Evolutionary conservation across 2,888 invertebrate genomes (phyloP), one percentile per base, ranked within the genome.

Genomic region (Aproaerema taeniolella): DNA sequence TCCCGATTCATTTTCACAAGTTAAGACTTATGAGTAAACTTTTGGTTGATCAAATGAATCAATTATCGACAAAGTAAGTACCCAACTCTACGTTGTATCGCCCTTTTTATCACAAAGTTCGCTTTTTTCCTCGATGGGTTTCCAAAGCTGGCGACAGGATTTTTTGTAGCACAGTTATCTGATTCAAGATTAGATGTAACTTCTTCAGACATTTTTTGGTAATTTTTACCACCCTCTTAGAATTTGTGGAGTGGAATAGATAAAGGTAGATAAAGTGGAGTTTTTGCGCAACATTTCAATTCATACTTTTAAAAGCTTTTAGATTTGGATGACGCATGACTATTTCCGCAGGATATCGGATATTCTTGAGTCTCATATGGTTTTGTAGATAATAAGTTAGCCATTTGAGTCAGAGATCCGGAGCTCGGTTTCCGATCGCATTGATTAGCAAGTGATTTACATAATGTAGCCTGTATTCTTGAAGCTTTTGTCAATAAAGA

Each of bases 181-280:
- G 67, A 65, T 72, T 59, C 46, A 37, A 77, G 77, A 77, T 79
- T 75, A 77, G 71, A 72, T 76, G 74, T 58, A 64, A 67, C 67
- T 64, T 48, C 50, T 53, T 49, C 43, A 55, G 51, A 49, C 50
- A 50, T 52, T 53, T 53, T 60, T 55, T 51, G 43, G 42, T 47
- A 49, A 44, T 63, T 74, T 68, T 70, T 68, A 32, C 57, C 54
- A 53, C 57, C 54, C 55, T 62, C 61, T 64, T 53, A 61, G 43
- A 15, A 12, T 26, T 28, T 35, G 26, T 16, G 7, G 10, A n/a
- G 5, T 31, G 15, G 9, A 17, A 49, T 49, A 56, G 53, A 52
- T 49, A 55, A 53, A 46, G 31, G 34, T 35, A 63, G 61, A 65
- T 62, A 68, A 60, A 45, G 49, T 50, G 50, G 50, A 53, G 52